Evolutionary conservation across 2,797 vertebrate species (phyloP), one percentile per base, ranked within the genome.

Genomic region (Manis javanica): DNA sequence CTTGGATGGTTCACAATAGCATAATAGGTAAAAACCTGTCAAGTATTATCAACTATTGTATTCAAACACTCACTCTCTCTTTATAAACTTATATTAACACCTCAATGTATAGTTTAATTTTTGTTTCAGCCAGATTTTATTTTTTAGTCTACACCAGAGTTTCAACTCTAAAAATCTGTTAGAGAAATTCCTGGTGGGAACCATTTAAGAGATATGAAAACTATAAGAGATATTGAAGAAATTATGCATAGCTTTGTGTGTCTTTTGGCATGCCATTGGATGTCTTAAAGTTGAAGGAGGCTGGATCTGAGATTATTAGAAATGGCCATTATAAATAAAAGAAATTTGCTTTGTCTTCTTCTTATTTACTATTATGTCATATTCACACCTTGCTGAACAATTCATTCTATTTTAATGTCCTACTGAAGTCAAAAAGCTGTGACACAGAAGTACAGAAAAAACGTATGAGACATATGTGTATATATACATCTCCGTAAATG

Each of bases 211-310:
- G 2, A 46, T n/a, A 82, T 29, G 8, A 95, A 78, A 91, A 94
- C 64, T 39, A 55, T 59, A 7, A 81, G 19, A 90, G 24, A 42
- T 82, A 92, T 49, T 90, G 59, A 81, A 84, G 23, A 95, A 92
- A 91, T 72, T 87, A 61, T 55, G 42, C 77, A 61, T 34, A 31
- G 42, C 8, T 75, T 85, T 86, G 69, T n/a, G 2, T 82, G 55
- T 74, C 21, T 90, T 2, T 79, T 64, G 4, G 55, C 55, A 86
- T 93, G 14, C 29, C 9, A 7, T 29, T 88, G 49, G 29, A 34
- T 85, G 23, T 26, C 49, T 89, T 87, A 31, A 74, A 83, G 42
- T 19, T 84, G 59, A 90, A 96, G 92, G 34, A 84, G 39, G 39
- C 75, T 71, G 34, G 85, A 53, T 90, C 26, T 37, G 26, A 88